phyloP scores from a whole-genome alignment of 1,140 invertebrate species.

The Geopemphigus sp. region DNA sequence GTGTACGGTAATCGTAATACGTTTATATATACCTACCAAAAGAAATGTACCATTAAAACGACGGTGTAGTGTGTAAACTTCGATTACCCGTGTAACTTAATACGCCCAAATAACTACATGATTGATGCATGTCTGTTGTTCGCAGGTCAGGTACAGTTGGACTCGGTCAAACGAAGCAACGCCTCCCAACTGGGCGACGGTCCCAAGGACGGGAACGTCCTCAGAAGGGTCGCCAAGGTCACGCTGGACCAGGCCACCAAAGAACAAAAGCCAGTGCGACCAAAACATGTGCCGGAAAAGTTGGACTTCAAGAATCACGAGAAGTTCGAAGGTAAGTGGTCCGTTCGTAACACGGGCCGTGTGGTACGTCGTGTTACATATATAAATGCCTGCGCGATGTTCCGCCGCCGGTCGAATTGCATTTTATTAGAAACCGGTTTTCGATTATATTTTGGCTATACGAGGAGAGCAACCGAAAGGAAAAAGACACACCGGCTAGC shows the following conservation, averaged over 20 bases:
- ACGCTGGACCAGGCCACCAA: constrained; percentile 68
- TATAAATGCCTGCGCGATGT: neutral
- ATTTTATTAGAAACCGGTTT: constrained; percentile 44
- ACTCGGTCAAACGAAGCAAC: constrained; percentile 15
- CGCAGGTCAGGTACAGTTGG: constrained; percentile 27
- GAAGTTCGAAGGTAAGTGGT: constrained; percentile 79
- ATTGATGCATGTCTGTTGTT: neutral
- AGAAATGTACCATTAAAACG: too few relatives aligned
- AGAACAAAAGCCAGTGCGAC: constrained; percentile 61
- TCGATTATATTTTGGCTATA: constrained; percentile 26
- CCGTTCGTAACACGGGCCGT: neutral
- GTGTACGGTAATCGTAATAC: too few relatives aligned
- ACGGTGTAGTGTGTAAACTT: too few relatives aligned
- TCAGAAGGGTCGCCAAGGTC: constrained; percentile 79
- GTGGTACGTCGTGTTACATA: neutral
- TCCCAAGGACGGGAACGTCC: constrained; percentile 65
- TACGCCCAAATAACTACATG: neutral
- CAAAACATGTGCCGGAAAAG: constrained; percentile 78
- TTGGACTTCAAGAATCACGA: constrained; percentile 78
- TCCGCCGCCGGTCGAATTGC: constrained; percentile 15
- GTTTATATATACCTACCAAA: too few relatives aligned
- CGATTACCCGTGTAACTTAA: too few relatives aligned
- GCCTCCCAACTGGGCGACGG: constrained; percentile 53
- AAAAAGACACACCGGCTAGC: constrained; percentile 32
- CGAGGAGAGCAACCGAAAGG: neutral